Evolutionary conservation across 2,113 vertebrate genomes (phyloP).

Genomic region (Danionella cerebrum): DNA sequence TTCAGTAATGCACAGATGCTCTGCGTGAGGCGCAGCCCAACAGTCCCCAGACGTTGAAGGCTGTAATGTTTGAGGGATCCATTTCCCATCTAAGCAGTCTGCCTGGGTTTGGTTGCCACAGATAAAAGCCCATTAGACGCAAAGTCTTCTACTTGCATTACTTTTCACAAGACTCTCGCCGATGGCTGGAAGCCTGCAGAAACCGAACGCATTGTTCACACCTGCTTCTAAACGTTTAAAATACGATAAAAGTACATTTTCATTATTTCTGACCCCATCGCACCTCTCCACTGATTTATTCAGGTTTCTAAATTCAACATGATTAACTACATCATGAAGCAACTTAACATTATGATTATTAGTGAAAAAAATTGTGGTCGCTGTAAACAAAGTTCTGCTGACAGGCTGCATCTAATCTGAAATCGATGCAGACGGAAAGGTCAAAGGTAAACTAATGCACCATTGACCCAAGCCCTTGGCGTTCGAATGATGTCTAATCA

Average conservation of each 20-base stretch:
- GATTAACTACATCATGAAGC: too few relatives aligned
- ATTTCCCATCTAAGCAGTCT: constrained; percentile 52
- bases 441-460: constrained; percentile 44
- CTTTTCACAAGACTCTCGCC: constrained; percentile 35
- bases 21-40: constrained; percentile 49
- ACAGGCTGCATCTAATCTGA: constrained; percentile 68
- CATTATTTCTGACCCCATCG: too few relatives aligned
- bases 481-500: constrained; percentile 60
- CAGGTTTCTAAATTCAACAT: too few relatives aligned
- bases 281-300: too few relatives aligned
- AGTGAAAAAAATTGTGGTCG: too few relatives aligned
- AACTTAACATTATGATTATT: too few relatives aligned
- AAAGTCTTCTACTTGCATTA: constrained; percentile 49
- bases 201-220: background rate
- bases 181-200: constrained; percentile 19
- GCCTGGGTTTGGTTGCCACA: constrained; percentile 71
- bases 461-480: constrained; percentile 67
- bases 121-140: constrained; percentile 78
- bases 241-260: background rate
- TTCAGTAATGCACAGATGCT: constrained; percentile 48
- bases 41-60: constrained; percentile 48
- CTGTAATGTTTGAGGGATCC: constrained; percentile 50
- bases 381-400: constrained; percentile 75
- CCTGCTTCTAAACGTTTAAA: background rate
- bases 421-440: constrained; percentile 41